Base-by-base conservation (phyloP, 2,888 invertebrate species). In the Stegana nigrithorax region DNA sequence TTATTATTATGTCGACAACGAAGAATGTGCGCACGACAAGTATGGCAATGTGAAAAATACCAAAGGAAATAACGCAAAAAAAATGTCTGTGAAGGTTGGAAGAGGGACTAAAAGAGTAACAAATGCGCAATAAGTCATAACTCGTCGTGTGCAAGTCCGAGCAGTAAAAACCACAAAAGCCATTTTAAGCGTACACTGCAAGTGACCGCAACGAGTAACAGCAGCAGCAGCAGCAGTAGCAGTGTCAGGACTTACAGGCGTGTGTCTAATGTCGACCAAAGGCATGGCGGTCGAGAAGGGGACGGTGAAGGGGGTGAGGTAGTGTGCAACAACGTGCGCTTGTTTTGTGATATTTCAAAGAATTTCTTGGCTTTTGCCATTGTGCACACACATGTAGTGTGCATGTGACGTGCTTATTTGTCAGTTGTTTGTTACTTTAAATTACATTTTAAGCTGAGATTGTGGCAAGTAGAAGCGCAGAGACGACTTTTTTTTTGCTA, bases 131-230 rank as follows among this genome's bases (percentile, higher is more conserved):
- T 17, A 50, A n/a, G n/a, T 25, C 25, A 50, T 50, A 50, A 50
- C n/a, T 50, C 26, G 21, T n/a, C 12, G 26, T 25, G 14, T 25
- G 7, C 26, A 25, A 50, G 50, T 50, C 26, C 50, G 26, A 25
- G n/a, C 50, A 50, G 26, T 12, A n/a, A 50, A 25, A 50, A 50
- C 26, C 50, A 14, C 50, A 50, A 25, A 50, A 26, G 26, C 25
- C 50, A 17, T 47, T 47, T 47, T 25, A 21, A 23, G 1, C 26
- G 10, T 5, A 32, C 32, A 32, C 5, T 14, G 14, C n/a, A 6
- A 1, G 4, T 17, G 14, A 39, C 25, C n/a, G 50, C 50, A 23
- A 5, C 14, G 25, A 50, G 39, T n/a, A 39, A 50, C 12, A 7
- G 25, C n/a, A 42, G n/a, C 14, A 14, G 42, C 42, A 42, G 14